These are phyloP conservation scores for Takifugu ocellatus DNA, from an alignment of 2,797 vertebrate genomes.

Conservation along the genomic window DNA sequence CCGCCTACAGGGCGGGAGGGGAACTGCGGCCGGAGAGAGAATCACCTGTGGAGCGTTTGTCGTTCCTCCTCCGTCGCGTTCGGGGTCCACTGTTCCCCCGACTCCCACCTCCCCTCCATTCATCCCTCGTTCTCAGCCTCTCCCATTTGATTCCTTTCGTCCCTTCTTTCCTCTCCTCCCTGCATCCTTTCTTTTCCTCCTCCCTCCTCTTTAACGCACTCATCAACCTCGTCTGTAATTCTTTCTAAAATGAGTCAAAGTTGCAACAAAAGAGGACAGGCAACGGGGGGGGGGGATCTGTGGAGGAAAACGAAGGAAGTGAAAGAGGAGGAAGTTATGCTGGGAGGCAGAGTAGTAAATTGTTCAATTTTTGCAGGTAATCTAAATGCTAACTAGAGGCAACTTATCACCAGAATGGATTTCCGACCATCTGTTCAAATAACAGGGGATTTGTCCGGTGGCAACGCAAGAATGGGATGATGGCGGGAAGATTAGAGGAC, in stretches of 20 bases:
- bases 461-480: conserved; percentile 99
- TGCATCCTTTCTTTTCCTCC: not conserved
- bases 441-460: conserved; percentile 99
- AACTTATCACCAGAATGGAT: conserved; percentile 99
- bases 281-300: not conserved
- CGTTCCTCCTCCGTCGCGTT: not conserved
- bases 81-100: not conserved
- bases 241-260: conserved; percentile 40
- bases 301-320: conserved; percentile 32
- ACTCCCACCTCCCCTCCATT: not conserved
- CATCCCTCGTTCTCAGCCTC: not conserved
- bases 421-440: conserved; percentile 99
- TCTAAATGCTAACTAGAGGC: conserved; percentile 99
- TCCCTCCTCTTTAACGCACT: conserved; percentile 39
- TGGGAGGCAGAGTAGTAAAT: conserved; percentile 99
- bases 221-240: conserved; percentile 58
- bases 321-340: conserved; percentile 84
- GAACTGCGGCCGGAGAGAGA: too few relatives aligned
- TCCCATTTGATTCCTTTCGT: not conserved
- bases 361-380: conserved; percentile 99
- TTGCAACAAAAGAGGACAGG: conserved; percentile 42
- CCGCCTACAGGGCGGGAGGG: not conserved
- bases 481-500: conserved; percentile 99
- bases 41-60: too few relatives aligned
- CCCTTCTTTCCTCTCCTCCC: not conserved